Base-by-base conservation (phyloP, 2,113 vertebrate genomes). In the Taurulus bubalis region DNA sequence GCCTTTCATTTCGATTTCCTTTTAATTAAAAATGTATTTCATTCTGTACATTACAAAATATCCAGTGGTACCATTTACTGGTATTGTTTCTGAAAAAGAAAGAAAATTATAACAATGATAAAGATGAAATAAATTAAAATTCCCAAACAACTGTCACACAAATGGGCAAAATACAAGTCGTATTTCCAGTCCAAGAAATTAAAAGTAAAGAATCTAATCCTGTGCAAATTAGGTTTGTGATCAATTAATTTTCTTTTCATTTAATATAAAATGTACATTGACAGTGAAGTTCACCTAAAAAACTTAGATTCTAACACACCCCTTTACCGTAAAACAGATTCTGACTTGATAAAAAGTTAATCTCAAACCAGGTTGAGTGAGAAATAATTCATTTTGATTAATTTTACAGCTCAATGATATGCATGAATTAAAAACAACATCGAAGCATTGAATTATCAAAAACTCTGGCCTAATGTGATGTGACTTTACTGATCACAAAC, bases 11-110 rank as follows among this genome's bases (percentile, higher is more conserved):
- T 51, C 38, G 6, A 64, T 72, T 63, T 80, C 3, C 5, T 87
- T 82, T 87, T 74, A 83, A 86, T 88, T 85, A 77, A 78, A 69
- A 84, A 84, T 77, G 8, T 69, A 82, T 71, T 86, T 78, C 32
- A 84, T 89, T 86, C 58, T 85, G 82, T 82, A 87, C 84, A 91
- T 85, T 81, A 86, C 71, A 85, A 87, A 85, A 89, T 79, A 89
- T 91, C 87, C 90, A 92, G 83, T 87, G 80, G 72, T 79, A 87
- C 28, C 18, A 87, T 71, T 82, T 67, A 80, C 49, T 34, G n/a
- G 16, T 49, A 67, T 38, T 42, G 20, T 64, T 45, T 83, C 9
- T 20, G 7, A 67, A 70, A 32, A 62, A 64, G 70, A 53, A 60
- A 77, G 4, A 73, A 59, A 68, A 80, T 9, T 24, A 55, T 24